Evolutionary conservation across 2,113 vertebrate species (phyloP).

Genomic region (Hypanus sabinus): DNA sequence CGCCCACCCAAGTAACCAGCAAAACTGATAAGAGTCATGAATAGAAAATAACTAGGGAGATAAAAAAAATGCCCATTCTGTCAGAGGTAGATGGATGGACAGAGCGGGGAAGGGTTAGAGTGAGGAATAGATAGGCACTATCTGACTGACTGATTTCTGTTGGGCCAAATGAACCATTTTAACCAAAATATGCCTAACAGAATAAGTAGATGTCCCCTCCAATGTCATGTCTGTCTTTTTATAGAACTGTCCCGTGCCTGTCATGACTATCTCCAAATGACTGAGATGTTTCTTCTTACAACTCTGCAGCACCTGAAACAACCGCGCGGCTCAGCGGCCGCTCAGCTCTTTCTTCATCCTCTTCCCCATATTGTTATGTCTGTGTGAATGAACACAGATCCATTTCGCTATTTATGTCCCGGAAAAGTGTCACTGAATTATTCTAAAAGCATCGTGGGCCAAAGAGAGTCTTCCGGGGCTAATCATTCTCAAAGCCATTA

Average conservation of each 20-base stretch:
- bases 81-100: not conserved
- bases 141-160: not conserved
- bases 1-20: not conserved
- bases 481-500: constrained; percentile 52
- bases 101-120: not conserved
- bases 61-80: not conserved
- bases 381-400: constrained; percentile 56
- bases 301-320: constrained; percentile 61
- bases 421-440: constrained; percentile 70
- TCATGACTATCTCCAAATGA: not conserved
- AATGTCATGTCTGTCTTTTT: constrained; percentile 17
- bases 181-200: not conserved
- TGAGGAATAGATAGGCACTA: not conserved
- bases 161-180: not conserved
- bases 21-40: not conserved
- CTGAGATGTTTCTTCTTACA: constrained; percentile 45
- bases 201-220: not conserved
- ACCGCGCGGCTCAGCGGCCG: constrained; percentile 47
- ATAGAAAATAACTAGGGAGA: not conserved
- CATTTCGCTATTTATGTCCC: constrained; percentile 66
- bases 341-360: constrained; percentile 56
- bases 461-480: constrained; percentile 53
- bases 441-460: constrained; percentile 58
- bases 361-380: constrained; percentile 73
- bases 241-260: constrained; percentile 26